These are phyloP conservation scores for Cecropterus lyciades DNA, from an alignment of 1,140 invertebrate genomes.

Conservation along the genomic window DNA sequence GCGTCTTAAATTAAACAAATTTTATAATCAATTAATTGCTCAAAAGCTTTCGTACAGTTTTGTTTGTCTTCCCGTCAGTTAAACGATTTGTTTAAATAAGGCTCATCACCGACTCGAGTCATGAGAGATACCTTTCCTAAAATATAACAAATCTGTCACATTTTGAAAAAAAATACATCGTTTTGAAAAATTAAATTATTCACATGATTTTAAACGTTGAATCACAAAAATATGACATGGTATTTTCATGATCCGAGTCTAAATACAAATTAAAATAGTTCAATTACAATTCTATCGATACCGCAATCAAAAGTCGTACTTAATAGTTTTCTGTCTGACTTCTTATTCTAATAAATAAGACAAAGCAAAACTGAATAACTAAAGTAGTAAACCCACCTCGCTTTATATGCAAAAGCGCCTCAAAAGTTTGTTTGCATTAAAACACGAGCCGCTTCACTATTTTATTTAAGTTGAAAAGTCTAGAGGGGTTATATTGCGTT, in stretches of 20 bases:
- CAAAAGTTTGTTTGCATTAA: constrained; percentile 84
- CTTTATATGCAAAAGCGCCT: constrained; percentile 84
- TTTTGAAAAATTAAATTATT: too few species aligned
- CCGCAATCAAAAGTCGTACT: constrained; percentile 35
- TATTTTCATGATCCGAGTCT: constrained; percentile 69
- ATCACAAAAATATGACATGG: constrained; percentile 2
- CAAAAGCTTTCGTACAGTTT: constrained; percentile 80
- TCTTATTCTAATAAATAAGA: constrained; percentile 70
- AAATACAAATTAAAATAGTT: constrained; percentile 44
- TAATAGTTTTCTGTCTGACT: constrained; percentile 50
- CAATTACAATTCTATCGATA: constrained; percentile 29
- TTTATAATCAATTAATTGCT: constrained; percentile 65
- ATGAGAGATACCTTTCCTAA: constrained; percentile 56
- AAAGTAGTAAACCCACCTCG: constrained; percentile 83
- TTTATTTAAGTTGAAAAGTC: constrained; percentile 81
- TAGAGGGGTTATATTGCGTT: constrained; percentile 84
- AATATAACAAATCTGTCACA: neutral
- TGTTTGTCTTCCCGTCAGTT: constrained; percentile 72
- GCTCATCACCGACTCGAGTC: constrained; percentile 62
- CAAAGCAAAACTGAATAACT: constrained; percentile 82
- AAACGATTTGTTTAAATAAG: constrained; percentile 57
- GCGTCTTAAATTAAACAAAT: constrained; percentile 65
- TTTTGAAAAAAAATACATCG: too few species aligned
- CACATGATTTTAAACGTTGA: too few species aligned
- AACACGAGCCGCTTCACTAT: constrained; percentile 84